phyloP scores from a whole-genome alignment of 2,888 invertebrate species.

The Drosophila macrospina region DNA sequence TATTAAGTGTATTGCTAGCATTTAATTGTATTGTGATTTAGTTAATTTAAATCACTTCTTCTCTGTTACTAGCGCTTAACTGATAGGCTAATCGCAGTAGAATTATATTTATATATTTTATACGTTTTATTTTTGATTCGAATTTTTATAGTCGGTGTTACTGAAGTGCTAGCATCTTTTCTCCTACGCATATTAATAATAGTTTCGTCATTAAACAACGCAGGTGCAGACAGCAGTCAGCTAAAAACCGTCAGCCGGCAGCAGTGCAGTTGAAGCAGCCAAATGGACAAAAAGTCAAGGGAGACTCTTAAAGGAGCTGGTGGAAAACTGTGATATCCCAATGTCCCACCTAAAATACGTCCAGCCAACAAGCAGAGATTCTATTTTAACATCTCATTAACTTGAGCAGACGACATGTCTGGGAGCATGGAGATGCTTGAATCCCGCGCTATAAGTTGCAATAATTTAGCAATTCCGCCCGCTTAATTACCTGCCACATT shows the following conservation, averaged over 20 bases:
- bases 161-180: slow-evolving; percentile 48
- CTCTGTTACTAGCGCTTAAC: neutral
- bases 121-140: neutral
- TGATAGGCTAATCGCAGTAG: neutral
- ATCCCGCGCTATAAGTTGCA: slow-evolving; percentile 64
- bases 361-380: slow-evolving; percentile 64
- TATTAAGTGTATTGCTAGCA: neutral
- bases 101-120: neutral
- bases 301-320: slow-evolving; percentile 20
- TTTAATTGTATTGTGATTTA: neutral
- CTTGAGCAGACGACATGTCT: slow-evolving; percentile 66
- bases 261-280: slow-evolving; percentile 26
- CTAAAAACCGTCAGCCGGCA: slow-evolving; percentile 11
- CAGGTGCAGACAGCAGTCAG: slow-evolving; percentile 51
- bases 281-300: slow-evolving; percentile 41
- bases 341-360: slow-evolving; percentile 24
- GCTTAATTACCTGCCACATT: slow-evolving; percentile 85
- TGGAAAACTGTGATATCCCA: slow-evolving; percentile 25
- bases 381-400: slow-evolving; percentile 84
- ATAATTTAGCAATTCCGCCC: slow-evolving; percentile 85
- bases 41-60: too few relatives aligned
- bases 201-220: slow-evolving; percentile 72
- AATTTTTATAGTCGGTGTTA: neutral
- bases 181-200: slow-evolving; percentile 79
- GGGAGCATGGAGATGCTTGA: slow-evolving; percentile 22